These are phyloP conservation scores for Saturnia japonica DNA, from an alignment of 2,888 invertebrate species.

Conservation along the genomic window DNA sequence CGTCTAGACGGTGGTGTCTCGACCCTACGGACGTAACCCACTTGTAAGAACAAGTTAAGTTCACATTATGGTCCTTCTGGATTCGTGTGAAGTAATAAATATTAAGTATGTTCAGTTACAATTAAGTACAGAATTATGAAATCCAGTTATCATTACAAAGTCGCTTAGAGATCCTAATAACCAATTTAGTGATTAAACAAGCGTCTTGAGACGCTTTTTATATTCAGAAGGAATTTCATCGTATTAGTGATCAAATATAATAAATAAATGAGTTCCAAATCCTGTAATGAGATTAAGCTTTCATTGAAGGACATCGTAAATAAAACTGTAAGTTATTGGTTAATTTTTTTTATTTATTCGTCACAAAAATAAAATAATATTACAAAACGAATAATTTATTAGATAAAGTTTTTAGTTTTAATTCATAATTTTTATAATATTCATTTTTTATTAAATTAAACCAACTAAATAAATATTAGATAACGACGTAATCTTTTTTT, in stretches of 20 bases:
- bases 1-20: slow-evolving; percentile 89
- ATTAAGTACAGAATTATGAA: slow-evolving; percentile 6
- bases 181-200: background rate
- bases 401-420: too few relatives aligned
- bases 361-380: too few relatives aligned
- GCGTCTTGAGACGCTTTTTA: background rate
- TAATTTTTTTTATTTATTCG: too few relatives aligned
- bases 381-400: too few relatives aligned
- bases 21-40: slow-evolving; percentile 47
- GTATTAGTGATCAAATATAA: background rate
- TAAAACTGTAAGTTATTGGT: too few relatives aligned
- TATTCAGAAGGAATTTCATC: background rate
- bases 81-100: background rate
- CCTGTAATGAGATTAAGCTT: too few relatives aligned
- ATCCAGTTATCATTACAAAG: background rate
- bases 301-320: background rate
- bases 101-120: background rate
- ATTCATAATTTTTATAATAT: too few relatives aligned
- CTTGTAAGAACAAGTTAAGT: background rate
- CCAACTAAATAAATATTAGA: too few relatives aligned
- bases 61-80: background rate
- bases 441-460: too few relatives aligned
- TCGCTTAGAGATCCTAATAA: background rate
- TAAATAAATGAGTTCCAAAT: too few relatives aligned
- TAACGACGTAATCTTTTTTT: background rate